Base-by-base conservation (phyloP, 53 echinoderm and acorn worm genomes). In the Apostichopus leukothele region DNA sequence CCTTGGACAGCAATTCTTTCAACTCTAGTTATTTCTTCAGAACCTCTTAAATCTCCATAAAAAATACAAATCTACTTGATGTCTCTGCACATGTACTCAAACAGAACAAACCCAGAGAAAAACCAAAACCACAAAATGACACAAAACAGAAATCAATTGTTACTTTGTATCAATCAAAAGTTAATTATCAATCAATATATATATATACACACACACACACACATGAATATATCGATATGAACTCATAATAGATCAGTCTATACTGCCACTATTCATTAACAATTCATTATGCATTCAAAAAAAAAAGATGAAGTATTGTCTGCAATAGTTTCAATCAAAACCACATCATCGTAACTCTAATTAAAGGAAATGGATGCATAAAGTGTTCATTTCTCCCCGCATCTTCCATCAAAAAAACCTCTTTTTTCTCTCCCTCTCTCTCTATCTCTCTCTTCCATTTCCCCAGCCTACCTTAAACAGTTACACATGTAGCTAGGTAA, bases 401-500 rank as follows among this genome's bases (percentile, higher is more conserved):
- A 11, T 61, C 61, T 61, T 61, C 61, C 13, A 61, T 61, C 63
- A 63, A 11, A 63, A 7, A 63, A 16, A 5, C 63, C 12, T 63
- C 16, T 63, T 16, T 63, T 16, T 63, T 61, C 14, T 14, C 63
- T 16, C 63, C 3, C 12, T 63, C 16, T 61, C 13, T 63, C 4
- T 13, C 3, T 13, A 63, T 63, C 16, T 63, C 63, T 63, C 4
- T 63, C 16, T 63, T 63, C 63, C 39, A 39, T 39, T 39, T 39
- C 39, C 39, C 39, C 39, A 63, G 7, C 50, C 50, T 77, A 50
- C 77, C 77, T 16, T 77, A 77, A 77, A 77, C 77, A 77, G 77
- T 77, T 77, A 77, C 77, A 77, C 77, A 77, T 77, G 77, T 77
- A 77, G 77, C 77, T 77, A 51, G 39, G 77, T 77, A 77, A 77